phyloP scores from a whole-genome alignment of 2,113 vertebrate genomes.

The Hymenochirus boettgeri region DNA sequence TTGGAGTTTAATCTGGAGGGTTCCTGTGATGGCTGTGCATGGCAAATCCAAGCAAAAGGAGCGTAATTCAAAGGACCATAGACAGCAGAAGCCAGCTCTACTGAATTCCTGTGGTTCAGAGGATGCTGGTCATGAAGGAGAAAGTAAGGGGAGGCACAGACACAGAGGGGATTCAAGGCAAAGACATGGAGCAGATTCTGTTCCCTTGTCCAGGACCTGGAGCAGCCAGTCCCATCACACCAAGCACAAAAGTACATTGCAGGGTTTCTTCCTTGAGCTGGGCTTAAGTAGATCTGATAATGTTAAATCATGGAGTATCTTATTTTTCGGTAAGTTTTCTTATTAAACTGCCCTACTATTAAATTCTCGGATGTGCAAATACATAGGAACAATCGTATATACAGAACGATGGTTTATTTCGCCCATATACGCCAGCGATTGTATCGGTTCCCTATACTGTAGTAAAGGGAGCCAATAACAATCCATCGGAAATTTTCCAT shows the following conservation, averaged over 20 bases:
- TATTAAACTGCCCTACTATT: background rate
- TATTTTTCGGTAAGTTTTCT: background rate
- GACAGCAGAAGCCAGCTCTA: background rate
- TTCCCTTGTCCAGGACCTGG: background rate
- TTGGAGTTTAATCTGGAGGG: background rate
- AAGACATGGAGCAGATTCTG: background rate
- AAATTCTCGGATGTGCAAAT: no score
- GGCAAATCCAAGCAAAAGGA: background rate
- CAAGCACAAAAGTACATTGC: background rate
- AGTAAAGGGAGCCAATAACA: no score
- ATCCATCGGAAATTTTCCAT: no score
- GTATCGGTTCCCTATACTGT: no score
- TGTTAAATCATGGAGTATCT: background rate
- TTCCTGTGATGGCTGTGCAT: constrained; percentile 1
- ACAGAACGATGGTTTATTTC: no score
- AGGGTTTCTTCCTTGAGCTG: background rate
- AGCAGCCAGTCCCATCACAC: background rate
- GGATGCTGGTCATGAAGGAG: background rate
- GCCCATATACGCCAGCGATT: no score
- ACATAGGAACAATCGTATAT: no score
- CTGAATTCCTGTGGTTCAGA: background rate
- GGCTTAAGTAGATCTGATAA: background rate
- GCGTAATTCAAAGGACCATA: background rate
- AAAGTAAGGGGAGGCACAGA: background rate
- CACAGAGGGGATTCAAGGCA: background rate